Conservation (phyloP, 2,888 invertebrate species). For the Phortica magna region DNA sequence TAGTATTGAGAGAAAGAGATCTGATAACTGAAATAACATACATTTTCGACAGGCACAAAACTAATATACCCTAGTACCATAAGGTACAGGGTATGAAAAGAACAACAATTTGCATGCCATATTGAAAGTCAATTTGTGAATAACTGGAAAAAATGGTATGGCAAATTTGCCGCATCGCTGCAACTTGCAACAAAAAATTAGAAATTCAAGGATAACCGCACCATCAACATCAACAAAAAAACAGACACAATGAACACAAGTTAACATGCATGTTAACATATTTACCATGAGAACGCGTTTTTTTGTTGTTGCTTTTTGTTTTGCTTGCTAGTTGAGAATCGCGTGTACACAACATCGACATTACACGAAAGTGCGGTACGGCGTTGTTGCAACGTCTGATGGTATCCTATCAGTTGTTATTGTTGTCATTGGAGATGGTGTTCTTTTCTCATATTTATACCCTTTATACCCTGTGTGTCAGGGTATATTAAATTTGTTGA, state of each 20-base stretch:
- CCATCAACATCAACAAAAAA: neutral
- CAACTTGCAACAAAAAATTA: neutral
- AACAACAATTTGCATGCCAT: neutral
- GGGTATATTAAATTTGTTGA: too few relatives aligned
- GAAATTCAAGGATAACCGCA: neutral
- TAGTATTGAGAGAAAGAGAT: neutral
- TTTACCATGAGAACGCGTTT: conserved; percentile 8
- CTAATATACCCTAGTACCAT: too few relatives aligned
- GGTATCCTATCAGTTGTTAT: too few relatives aligned
- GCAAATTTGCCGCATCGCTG: neutral
- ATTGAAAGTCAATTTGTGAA: conserved; percentile 12
- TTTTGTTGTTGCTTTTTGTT: neutral
- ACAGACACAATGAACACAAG: neutral
- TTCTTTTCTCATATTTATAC: too few relatives aligned
- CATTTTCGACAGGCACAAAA: too few relatives aligned
- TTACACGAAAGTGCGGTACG: neutral
- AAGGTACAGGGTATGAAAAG: too few relatives aligned
- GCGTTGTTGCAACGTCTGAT: neutral
- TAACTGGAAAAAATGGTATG: neutral
- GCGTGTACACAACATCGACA: neutral
- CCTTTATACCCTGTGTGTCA: too few relatives aligned
- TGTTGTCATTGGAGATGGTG: too few relatives aligned
- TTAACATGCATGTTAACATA: conserved; percentile 23
- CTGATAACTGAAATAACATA: too few relatives aligned
- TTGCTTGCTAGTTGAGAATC: neutral